phyloP scores from a whole-genome alignment of 2,888 invertebrate genomes.

The Punctoribates punctum region DNA sequence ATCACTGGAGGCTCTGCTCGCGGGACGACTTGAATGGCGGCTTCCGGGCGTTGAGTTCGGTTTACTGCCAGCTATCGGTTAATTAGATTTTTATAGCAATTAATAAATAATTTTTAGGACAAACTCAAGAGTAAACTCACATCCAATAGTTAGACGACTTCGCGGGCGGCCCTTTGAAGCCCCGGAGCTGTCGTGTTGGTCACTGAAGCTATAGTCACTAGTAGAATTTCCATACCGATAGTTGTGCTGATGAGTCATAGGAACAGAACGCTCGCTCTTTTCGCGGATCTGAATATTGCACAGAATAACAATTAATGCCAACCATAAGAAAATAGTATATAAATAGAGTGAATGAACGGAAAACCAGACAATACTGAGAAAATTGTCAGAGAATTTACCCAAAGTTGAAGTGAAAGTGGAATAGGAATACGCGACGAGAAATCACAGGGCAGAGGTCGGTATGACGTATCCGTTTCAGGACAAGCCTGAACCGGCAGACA shows the following conservation, averaged over 20 bases:
- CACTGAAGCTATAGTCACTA: conserved; percentile 49
- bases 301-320: too few species aligned
- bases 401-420: conserved; percentile 28
- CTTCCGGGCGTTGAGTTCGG: conserved; percentile 63
- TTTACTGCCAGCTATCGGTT: conserved; percentile 59
- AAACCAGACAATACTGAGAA: conserved; percentile 8
- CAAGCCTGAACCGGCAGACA: conserved; percentile 42
- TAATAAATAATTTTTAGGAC: conserved; percentile 11
- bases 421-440: conserved; percentile 43
- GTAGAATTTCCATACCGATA: conserved; percentile 68
- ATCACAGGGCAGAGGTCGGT: conserved; percentile 41
- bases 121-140: conserved; percentile 34
- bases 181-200: conserved; percentile 45
- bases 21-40: conserved; percentile 66
- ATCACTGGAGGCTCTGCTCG: conserved; percentile 88
- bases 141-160: conserved; percentile 48
- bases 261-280: conserved; percentile 82
- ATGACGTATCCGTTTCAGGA: conserved; percentile 18
- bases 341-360: neutral
- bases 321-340: neutral
- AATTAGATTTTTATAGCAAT: conserved; percentile 27
- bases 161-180: conserved; percentile 45
- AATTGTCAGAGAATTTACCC: conserved; percentile 38
- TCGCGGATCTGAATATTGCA: conserved; percentile 71
- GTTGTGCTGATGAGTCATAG: conserved; percentile 62